Base-by-base conservation (phyloP, 1,140 invertebrate species). In the Vanessa tameamea region DNA sequence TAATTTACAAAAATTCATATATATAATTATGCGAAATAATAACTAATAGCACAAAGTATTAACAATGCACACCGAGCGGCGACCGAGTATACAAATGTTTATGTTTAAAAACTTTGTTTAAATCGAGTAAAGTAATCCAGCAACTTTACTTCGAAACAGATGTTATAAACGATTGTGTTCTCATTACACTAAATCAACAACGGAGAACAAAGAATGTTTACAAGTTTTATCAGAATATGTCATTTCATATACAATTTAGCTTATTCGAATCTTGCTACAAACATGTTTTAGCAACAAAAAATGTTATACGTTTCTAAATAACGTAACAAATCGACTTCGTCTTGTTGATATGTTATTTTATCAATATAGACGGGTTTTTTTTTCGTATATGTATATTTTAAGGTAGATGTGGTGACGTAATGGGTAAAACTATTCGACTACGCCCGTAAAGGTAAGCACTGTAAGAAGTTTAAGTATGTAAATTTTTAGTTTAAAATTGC, bases 191-290 rank as follows among this genome's bases (percentile, higher is more conserved):
- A 85, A 81, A 82, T 85, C 81, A 83, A 86, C 82, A 85, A 75
- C 47, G 70, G 73, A 83, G 84, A 89, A 89, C 88, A 90, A 90
- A 89, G 87, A 83, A 73, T 83, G 87, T 90, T 88, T 90, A 83
- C 83, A 87, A 83, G 82, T 86, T 87, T 87, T 83, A 87, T 83
- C 84, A 86, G 84, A 89, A 85, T 86, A 85, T 88, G 80, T 78
- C 83, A 85, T 88, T 85, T 82, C 83, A 82, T 79, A 81, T 79
- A 82, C 66, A 68, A 68, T 61, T 31, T 37, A 80, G 82, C 79
- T 83, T 83, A 83, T 78, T 82, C 82, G 26, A 20, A 78, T 85
- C 79, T 83, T 85, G 76, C 77, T 83, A 85, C 85, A 88, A 88
- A 85, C 88, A 88, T 81, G 78, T 78, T 82, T 81, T 82, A 82